A percentile compares a stretch with the other conserved stretches of the same genome.
Conservation (phyloP, 1,140 invertebrate species). For the Bathynomus jamesi region DNA sequence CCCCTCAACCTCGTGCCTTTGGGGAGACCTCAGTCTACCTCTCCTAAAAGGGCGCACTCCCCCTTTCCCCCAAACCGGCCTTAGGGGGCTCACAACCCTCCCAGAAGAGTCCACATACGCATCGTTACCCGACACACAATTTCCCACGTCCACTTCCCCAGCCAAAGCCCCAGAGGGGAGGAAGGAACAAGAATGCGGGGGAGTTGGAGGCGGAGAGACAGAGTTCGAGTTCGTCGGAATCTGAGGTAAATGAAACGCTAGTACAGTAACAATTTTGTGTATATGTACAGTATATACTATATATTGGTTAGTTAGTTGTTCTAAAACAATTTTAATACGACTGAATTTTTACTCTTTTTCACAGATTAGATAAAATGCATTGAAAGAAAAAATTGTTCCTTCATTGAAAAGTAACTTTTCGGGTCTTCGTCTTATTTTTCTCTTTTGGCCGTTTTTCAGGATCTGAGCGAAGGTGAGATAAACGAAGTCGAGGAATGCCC, state of each 20-base stretch:
- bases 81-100: not conserved
- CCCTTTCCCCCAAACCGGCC: not conserved
- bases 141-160: conserved; percentile 24
- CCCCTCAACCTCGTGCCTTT: conserved; percentile 13
- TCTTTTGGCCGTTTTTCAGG: conserved; percentile 46
- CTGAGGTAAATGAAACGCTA: conserved; percentile 30
- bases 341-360: too few relatives aligned
- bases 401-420: too few relatives aligned
- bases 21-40: conserved; percentile 24
- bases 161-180: conserved; percentile 19
- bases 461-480: conserved; percentile 58
- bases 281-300: too few relatives aligned
- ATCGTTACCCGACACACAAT: conserved; percentile 6
- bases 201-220: conserved; percentile 38
- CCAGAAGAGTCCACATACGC: not conserved
- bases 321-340: too few relatives aligned
- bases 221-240: conserved; percentile 31
- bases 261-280: too few relatives aligned
- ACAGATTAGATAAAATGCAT: too few relatives aligned
- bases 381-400: too few relatives aligned
- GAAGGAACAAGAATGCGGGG: conserved; percentile 19
- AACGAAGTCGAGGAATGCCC: conserved; percentile 39
- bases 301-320: too few relatives aligned
- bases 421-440: too few relatives aligned
- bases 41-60: conserved; percentile 10